Evolutionary conservation across 1,140 invertebrate genomes (phyloP), one percentile per base, ranked within the genome.

Genomic region (Theocolax elegans): DNA sequence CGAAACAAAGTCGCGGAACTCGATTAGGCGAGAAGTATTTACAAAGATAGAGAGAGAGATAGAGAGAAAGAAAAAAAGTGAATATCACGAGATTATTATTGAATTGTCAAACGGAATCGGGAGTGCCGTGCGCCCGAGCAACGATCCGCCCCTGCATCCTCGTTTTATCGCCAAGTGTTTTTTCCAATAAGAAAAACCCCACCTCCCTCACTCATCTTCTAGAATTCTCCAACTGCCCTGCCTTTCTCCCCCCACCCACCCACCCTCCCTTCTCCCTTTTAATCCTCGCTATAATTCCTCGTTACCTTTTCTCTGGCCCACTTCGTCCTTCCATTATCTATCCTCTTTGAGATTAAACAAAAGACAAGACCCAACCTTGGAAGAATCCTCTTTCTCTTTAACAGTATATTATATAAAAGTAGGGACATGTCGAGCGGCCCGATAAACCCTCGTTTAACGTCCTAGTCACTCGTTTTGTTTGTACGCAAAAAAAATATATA

Each of bases 401-500:
- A 66, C 44, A 38, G 46, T 35, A 62, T 62, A 62, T 42, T 40
- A 59, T 59, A 59, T 63, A 48, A 29, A 49, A 23, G 13, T 56
- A 58, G 59, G 51, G 35, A 60, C 49, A 71, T 65, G 62, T 71
- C 62, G 69, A 71, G 69, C 62, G 62, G 69, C 69, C 62, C 54
- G 17, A 65, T 60, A 54, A 65, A 71, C 66, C 54, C 62, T 71
- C 69, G 35, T 71, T 71, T 71, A 71, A 71, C 53, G 69, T 66
- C 69, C 69, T 71, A 71, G 69, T 66, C 62, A 71, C 62, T 71
- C 62, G 69, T 71, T 71, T 71, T 60, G 62, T 71, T 71, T 71
- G 35, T 65, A 71, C 42, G 42, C 51, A 71, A 67, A 58, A 46
- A 59, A 59, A n/a, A 44, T 31, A 40, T 51, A 25, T 23, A 58